phyloP scores from a whole-genome alignment of 2,888 invertebrate species.

The Cephonodes hylas region DNA sequence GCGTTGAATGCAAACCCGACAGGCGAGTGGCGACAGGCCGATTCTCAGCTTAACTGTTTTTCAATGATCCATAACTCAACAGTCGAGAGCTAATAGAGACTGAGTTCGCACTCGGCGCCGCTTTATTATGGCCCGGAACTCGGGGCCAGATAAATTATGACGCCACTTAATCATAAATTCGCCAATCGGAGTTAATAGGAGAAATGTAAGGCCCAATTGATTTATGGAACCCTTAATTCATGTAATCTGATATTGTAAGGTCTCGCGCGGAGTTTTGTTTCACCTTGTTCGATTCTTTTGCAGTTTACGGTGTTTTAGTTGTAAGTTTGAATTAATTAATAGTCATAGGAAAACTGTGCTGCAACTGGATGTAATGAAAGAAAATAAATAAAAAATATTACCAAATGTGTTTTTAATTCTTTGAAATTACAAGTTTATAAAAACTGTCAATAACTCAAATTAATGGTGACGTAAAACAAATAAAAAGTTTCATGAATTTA shows the following conservation, averaged over 20 bases:
- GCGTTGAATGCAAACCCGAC: conserved; percentile 15
- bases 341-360: too few relatives aligned
- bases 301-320: neutral
- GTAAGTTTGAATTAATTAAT: neutral
- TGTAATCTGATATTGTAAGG: conserved; percentile 7
- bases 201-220: conserved; percentile 43
- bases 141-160: conserved; percentile 57
- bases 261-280: neutral
- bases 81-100: conserved; percentile 52
- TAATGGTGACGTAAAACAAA: too few relatives aligned
- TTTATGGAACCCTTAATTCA: conserved; percentile 49
- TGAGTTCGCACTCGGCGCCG: conserved; percentile 45
- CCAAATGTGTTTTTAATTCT: too few relatives aligned
- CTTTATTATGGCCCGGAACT: conserved; percentile 55
- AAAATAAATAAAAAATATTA: too few relatives aligned
- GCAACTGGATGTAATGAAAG: too few relatives aligned
- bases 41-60: conserved; percentile 27
- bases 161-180: conserved; percentile 62
- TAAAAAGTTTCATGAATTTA: too few relatives aligned
- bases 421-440: too few relatives aligned
- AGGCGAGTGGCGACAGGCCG: conserved; percentile 16
- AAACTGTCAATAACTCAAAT: too few relatives aligned
- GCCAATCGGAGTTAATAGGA: conserved; percentile 57
- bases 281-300: neutral
- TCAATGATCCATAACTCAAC: conserved; percentile 46